Evolutionary conservation across 2,888 invertebrate species (phyloP).

Genomic region (Zhuqinia jingwanae): DNA sequence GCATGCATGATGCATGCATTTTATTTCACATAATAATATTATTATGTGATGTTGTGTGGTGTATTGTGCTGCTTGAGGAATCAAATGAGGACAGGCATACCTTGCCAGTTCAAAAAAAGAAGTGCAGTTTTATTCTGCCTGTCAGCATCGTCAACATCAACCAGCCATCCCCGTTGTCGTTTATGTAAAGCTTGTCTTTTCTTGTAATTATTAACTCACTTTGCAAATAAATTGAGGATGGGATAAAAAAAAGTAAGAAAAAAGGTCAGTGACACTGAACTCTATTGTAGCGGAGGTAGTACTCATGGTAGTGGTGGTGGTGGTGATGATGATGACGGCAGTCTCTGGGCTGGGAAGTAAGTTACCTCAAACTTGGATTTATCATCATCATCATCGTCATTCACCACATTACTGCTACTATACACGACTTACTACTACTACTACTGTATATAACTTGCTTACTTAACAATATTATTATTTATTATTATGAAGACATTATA

Average conservation of each 20-base stretch:
- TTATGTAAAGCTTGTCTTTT: constrained; percentile 5
- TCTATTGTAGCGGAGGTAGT: constrained; percentile 14
- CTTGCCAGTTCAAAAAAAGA: constrained; percentile 47
- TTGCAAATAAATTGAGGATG: constrained; percentile 68
- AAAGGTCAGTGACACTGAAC: constrained; percentile 73
- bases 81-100: constrained; percentile 55
- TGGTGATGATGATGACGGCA: background rate
- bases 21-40: constrained; percentile 42
- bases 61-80: constrained; percentile 31
- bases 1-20: constrained; percentile 38
- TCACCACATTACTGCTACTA: background rate
- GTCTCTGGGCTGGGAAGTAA: constrained; percentile 49
- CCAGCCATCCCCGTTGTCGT: background rate
- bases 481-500: background rate
- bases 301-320: background rate
- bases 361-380: constrained; percentile 47
- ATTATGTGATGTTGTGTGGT: constrained; percentile 9
- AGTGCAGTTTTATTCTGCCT: background rate
- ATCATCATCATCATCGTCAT: background rate
- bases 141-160: constrained; percentile 1
- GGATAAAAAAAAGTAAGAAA: constrained; percentile 56
- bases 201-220: constrained; percentile 51
- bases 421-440: background rate
- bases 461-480: too few relatives aligned
- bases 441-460: background rate